Conservation (phyloP, 2,888 invertebrate species). For the Dicranocentrus wangi region DNA sequence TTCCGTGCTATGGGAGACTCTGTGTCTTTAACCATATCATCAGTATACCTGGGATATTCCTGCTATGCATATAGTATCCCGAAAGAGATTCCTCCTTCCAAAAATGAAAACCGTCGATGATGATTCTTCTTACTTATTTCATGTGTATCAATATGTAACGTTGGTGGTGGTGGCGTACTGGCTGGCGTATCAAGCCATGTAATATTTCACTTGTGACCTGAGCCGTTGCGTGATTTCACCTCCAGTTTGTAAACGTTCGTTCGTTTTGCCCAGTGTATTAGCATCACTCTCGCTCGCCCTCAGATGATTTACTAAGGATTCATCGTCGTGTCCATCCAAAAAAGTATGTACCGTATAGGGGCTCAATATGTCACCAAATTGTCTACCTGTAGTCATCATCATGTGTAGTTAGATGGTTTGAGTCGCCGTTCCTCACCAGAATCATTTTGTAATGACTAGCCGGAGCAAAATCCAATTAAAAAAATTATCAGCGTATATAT, state of each 20-base stretch:
- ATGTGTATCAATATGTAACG: too few species aligned
- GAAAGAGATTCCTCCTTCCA: too few species aligned
- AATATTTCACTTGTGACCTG: too few species aligned
- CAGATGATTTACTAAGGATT: conserved; percentile 45
- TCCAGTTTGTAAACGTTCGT: not conserved
- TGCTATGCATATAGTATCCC: too few species aligned
- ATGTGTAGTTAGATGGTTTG: not conserved
- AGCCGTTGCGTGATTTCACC: not conserved
- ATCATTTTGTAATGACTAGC: not conserved
- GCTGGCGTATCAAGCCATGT: too few species aligned
- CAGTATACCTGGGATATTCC: too few species aligned
- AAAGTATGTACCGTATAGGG: too few species aligned
- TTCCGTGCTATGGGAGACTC: too few species aligned
- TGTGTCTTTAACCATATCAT: too few species aligned
- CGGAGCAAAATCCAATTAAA: conserved; percentile 40
- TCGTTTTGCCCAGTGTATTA: not conserved
- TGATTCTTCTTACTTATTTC: too few species aligned
- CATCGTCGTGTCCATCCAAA: conserved; percentile 9
- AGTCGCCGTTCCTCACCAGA: not conserved
- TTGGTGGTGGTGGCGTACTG: too few species aligned
- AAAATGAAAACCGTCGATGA: too few species aligned
- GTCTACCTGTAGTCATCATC: not conserved
- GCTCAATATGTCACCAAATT: not conserved
- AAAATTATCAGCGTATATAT: conserved; percentile 34
- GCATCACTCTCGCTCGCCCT: not conserved